Conservation (phyloP, 2,888 invertebrate genomes). For the Pyralis farinalis region DNA sequence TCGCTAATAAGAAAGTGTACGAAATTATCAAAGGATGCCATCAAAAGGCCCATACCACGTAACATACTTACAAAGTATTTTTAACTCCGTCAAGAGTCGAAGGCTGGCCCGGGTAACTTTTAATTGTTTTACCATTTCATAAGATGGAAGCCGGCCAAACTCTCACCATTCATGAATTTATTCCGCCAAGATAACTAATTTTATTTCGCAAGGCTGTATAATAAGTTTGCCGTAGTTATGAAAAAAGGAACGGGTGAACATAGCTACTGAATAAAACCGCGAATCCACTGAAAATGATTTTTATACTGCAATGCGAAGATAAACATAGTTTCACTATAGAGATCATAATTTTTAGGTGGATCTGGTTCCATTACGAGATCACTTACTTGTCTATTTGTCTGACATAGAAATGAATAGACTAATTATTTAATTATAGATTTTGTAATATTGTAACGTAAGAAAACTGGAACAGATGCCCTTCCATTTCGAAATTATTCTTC, state of each 20-base stretch:
- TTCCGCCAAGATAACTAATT: constrained; percentile 16
- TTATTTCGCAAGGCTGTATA: constrained; percentile 7
- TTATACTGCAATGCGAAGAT: too few species aligned
- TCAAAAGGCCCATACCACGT: not conserved
- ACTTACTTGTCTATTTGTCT: too few species aligned
- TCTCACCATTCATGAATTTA: constrained; percentile 19
- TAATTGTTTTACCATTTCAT: constrained; percentile 44
- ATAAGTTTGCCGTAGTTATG: constrained; percentile 4
- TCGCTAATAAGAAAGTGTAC: not conserved
- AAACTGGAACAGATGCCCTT: too few species aligned
- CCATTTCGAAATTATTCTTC: too few species aligned
- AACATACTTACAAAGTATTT: constrained; percentile 30
- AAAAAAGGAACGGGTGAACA: not conserved
- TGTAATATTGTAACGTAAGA: too few species aligned
- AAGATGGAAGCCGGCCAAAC: constrained; percentile 30
- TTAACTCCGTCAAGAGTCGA: constrained; percentile 22
- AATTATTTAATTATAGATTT: too few species aligned
- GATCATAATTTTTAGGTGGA: too few species aligned
- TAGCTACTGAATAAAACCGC: too few species aligned
- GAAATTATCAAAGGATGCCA: not conserved
- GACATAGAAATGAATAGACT: too few species aligned
- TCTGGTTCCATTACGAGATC: too few species aligned
- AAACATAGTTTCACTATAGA: too few species aligned
- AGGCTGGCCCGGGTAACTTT: constrained; percentile 27
- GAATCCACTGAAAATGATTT: too few species aligned